Conservation (phyloP, 2,888 invertebrate species). For the Diarsia dahlii region DNA sequence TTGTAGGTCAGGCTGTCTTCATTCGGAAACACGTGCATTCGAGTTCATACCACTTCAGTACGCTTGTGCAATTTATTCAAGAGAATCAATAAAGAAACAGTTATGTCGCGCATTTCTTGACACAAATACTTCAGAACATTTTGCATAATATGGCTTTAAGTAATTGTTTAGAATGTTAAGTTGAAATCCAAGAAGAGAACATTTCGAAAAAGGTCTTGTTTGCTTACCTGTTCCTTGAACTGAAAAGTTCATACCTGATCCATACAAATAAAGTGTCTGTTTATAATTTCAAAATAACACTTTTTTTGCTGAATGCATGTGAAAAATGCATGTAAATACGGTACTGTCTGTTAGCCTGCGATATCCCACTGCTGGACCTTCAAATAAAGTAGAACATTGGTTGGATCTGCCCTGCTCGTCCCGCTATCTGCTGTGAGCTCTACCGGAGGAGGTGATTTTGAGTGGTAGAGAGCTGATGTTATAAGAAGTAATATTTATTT, state of each 20-base stretch:
- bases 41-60: constrained; percentile 33
- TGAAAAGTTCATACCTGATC: neutral
- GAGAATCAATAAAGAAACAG: constrained; percentile 51
- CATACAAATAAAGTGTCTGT: too few relatives aligned
- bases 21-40: constrained; percentile 42
- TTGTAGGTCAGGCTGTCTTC: constrained; percentile 41
- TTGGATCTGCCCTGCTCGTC: too few relatives aligned
- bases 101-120: constrained; percentile 55
- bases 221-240: constrained; percentile 2
- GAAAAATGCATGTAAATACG: too few relatives aligned
- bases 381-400: too few relatives aligned
- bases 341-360: too few relatives aligned
- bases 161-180: constrained; percentile 23
- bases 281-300: too few relatives aligned
- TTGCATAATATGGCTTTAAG: constrained; percentile 15
- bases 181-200: constrained; percentile 1
- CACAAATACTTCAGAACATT: constrained; percentile 44
- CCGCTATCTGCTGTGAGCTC: too few relatives aligned
- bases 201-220: neutral
- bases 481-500: too few relatives aligned
- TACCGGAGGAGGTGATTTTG: too few relatives aligned
- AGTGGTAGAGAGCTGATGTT: too few relatives aligned
- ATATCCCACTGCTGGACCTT: too few relatives aligned
- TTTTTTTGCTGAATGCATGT: too few relatives aligned
- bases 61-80: constrained; percentile 58